Base-by-base conservation (phyloP, 2,113 vertebrate species). In the Pantherophis guttatus region DNA sequence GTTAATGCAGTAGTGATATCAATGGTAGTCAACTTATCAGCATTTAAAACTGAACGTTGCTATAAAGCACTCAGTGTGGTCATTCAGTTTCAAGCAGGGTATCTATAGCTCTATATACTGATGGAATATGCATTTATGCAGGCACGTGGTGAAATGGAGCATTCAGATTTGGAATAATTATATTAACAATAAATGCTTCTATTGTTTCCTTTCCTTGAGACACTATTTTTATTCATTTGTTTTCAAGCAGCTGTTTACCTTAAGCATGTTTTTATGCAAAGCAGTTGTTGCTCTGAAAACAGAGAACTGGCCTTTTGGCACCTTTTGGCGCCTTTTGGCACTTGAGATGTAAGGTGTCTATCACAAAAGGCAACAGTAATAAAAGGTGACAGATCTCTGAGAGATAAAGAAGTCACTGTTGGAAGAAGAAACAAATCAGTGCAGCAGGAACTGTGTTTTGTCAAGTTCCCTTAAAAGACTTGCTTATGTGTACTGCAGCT, bases 241-340 rank as follows among this genome's bases (percentile, higher is more conserved):
- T 94, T 91, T 57, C 48, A 55, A 86, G 15, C 17, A n/a, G 59
- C 33, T 54, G 8, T 86, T 48, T 93, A 52, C 29, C 50, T 88
- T 89, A 17, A 65, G 81, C 44, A 44, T 89, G 86, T 57, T 91
- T n/a, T 75, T 33, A 91, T 86, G 87, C 52, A 91, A 95, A 89
- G 19, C 21, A 44, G 87, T 91, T 92, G 50, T 86, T 90, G 90
- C 57, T 93, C 86, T 24, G 52, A 53, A 52, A 12, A 92, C 52
- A 53, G 23, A 91, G 33, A 58, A 23, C 59, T 88, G 91, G 91
- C 89, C 75, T 86, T 87, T 87, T 75, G 93, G 87, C 93, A 92
- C 54, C 57, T n/a, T n/a, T n/a, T n/a, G n/a, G n/a, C n/a, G 91
- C 89, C 75, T 86, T 87, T 87, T 75, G 93, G 87, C 93, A 92